These are phyloP conservation scores for Cordilura impudica DNA, from an alignment of 2,888 invertebrate species.

Conservation along the genomic window DNA sequence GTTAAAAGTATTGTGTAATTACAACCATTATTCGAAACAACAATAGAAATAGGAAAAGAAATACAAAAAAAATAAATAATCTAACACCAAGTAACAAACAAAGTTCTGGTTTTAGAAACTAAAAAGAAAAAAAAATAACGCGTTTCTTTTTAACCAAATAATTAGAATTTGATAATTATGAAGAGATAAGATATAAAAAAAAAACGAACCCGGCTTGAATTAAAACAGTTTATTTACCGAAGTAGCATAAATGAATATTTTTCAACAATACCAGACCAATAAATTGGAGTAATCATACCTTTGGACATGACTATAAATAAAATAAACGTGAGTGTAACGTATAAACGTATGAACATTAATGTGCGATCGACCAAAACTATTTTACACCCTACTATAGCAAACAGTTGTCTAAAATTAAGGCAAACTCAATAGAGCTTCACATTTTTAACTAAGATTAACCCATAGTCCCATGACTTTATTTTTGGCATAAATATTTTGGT, in stretches of 20 bases:
- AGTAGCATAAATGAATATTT: constrained; percentile 19
- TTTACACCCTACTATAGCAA: too few relatives aligned
- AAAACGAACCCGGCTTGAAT: background rate
- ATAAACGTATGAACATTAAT: too few relatives aligned
- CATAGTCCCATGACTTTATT: too few relatives aligned
- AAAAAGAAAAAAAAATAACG: constrained; percentile 16
- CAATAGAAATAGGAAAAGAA: background rate
- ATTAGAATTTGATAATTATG: constrained; percentile 47
- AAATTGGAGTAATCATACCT: constrained; percentile 33
- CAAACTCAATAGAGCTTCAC: too few relatives aligned
- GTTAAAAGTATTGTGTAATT: constrained; percentile 57
- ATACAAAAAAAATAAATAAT: background rate
- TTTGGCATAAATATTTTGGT: too few relatives aligned
- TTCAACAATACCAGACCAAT: constrained; percentile 13
- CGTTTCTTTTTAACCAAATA: constrained; percentile 36
- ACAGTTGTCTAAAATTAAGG: too few relatives aligned
- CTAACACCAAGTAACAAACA: background rate
- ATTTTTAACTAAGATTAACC: too few relatives aligned
- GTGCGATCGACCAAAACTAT: too few relatives aligned
- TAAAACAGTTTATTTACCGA: constrained; percentile 2
- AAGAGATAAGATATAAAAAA: background rate
- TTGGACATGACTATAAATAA: too few relatives aligned
- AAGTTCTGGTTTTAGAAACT: background rate
- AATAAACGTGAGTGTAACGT: too few relatives aligned
- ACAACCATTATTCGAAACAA: constrained; percentile 41